Conservation (phyloP, 2,888 invertebrate genomes). For the Listrodromus nycthemerus region DNA sequence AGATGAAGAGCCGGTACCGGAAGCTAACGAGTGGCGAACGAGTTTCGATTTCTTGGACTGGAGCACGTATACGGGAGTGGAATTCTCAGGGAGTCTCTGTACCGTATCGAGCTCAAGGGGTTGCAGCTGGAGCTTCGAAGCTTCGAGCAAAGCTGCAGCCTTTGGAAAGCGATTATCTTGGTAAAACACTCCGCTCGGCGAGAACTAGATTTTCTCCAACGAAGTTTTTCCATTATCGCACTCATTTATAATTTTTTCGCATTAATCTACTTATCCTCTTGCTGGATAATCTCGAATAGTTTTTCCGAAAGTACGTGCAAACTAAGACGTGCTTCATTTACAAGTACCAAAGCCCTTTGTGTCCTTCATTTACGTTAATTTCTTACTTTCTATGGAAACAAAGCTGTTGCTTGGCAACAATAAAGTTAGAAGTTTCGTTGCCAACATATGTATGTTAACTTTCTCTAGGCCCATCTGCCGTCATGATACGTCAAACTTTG, state of each 20-base stretch:
- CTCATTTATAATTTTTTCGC: conserved; percentile 22
- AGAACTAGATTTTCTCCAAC: conserved; percentile 27
- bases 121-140: conserved; percentile 37
- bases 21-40: conserved; percentile 55
- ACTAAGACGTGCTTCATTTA: not conserved
- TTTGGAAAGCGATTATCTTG: conserved; percentile 45
- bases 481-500: not conserved
- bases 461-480: not conserved
- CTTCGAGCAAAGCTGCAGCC: conserved; percentile 33
- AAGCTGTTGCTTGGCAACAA: not conserved
- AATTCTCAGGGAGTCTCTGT: not conserved
- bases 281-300: conserved; percentile 39
- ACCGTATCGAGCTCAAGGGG: conserved; percentile 21
- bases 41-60: conserved; percentile 58
- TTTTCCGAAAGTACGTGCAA: not conserved
- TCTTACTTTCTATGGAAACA: not conserved
- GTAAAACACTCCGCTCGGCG: conserved; percentile 31
- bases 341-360: not conserved
- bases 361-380: not conserved
- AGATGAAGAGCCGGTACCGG: conserved; percentile 43
- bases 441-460: not conserved
- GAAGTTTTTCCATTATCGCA: conserved; percentile 15
- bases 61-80: conserved; percentile 22
- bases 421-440: not conserved
- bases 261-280: conserved; percentile 45